phyloP scores from a whole-genome alignment of 1,140 invertebrate genomes.

The Bombus huntii region DNA sequence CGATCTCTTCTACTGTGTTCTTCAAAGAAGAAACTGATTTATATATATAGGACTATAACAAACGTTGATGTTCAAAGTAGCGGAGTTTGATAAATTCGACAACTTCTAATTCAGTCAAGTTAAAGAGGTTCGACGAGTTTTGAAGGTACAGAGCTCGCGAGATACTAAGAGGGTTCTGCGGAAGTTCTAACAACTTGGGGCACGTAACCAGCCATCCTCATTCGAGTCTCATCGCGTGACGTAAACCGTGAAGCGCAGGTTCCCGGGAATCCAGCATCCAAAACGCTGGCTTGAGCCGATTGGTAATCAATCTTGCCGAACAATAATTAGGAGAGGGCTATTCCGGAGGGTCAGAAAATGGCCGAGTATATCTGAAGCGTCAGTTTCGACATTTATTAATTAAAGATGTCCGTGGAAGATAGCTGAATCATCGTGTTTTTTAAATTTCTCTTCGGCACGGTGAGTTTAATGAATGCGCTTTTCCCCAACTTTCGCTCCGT shows the following conservation, averaged over 20 bases:
- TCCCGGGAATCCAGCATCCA: background rate
- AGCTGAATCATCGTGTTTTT: constrained; percentile 8
- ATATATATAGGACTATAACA: background rate
- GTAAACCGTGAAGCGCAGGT: background rate
- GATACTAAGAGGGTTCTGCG: background rate
- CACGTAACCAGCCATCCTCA: background rate
- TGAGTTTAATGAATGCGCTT: background rate
- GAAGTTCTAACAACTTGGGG: constrained; percentile 11
- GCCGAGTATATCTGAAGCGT: background rate
- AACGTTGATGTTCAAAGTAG: background rate
- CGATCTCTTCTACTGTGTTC: background rate
- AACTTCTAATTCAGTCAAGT: background rate
- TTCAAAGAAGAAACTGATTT: background rate
- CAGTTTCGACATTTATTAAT: constrained; percentile 20
- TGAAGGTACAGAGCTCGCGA: background rate
- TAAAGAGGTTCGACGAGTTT: constrained; percentile 8
- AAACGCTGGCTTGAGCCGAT: constrained; percentile 4
- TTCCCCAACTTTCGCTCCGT: background rate
- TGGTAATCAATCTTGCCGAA: constrained; percentile 31
- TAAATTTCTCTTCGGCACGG: background rate
- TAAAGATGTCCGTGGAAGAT: background rate
- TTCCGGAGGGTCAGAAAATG: background rate
- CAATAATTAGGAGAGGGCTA: constrained; percentile 26
- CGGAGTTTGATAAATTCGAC: background rate
- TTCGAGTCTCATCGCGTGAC: background rate